Evolutionary conservation across 2,113 vertebrate species (phyloP), one percentile per base, ranked within the genome.

Genomic region (Anolis sagrei): DNA sequence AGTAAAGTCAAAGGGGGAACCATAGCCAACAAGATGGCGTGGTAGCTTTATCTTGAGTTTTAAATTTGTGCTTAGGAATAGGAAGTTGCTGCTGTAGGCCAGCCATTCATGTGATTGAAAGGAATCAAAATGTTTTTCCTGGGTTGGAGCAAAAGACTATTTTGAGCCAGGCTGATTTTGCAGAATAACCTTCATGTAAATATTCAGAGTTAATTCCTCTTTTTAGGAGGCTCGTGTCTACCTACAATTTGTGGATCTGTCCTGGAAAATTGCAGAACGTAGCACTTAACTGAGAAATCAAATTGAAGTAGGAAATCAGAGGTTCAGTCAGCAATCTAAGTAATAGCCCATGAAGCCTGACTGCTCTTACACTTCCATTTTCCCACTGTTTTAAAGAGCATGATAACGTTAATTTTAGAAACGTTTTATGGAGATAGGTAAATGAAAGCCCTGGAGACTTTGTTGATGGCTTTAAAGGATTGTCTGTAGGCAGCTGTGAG

Each of bases 381-480:
- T 90, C 82, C 88, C 62, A 83, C 86, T 79, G 32, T 13, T 32
- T 73, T 62, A 25, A 49, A 83, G 74, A 83, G 54, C 68, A 54
- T 19, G 14, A 25, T 29, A 39, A 87, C 91, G 92, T 94, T 93
- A 94, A 90, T 93, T 94, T 94, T 93, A 92, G 93, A 93, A 90
- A 90, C 92, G 89, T 86, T 91, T 90, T 90, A 94, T 91, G 92
- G 93, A 93, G 90, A 88, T 82, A 94, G 92, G 90, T 91, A 92
- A 95, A 89, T 90, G 88, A 94, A 94, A 94, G 87, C 92, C 91
- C 89, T 93, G 88, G 94, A 92, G 92, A 95, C 90, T 93, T 83
- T 92, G 91, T 93, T 86, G 86, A 89, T 90, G 81, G 92, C 89
- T 93, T 94, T 94, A 94, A 93, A 94, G 91, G 89, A 92, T 93